phyloP scores from a whole-genome alignment of 2,888 invertebrate genomes.

The Andrena marginata region DNA sequence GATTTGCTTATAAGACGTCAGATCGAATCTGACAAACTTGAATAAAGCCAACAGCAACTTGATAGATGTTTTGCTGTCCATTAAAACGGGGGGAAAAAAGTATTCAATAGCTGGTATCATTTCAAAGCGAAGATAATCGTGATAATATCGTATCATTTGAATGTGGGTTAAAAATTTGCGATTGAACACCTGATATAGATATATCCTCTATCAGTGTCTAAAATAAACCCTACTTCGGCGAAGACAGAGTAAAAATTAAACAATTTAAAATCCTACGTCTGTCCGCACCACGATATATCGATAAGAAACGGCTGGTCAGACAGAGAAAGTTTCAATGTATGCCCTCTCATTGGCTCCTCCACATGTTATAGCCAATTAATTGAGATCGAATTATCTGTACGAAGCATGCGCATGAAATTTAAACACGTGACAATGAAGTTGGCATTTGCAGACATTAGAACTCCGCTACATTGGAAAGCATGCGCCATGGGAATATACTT shows the following conservation, averaged over 20 bases:
- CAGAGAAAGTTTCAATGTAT: constrained; percentile 47
- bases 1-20: not conserved
- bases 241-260: constrained; percentile 12
- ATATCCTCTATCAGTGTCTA: constrained; percentile 1
- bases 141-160: not conserved
- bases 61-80: not conserved
- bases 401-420: not conserved
- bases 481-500: constrained; percentile 65
- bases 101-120: not conserved
- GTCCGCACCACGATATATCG: not conserved
- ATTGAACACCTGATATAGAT: not conserved
- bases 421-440: constrained; percentile 19
- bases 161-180: not conserved
- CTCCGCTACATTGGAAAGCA: constrained; percentile 75
- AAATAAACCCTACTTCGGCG: constrained; percentile 16
- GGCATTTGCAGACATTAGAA: constrained; percentile 80
- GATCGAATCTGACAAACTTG: not conserved
- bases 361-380: constrained; percentile 73
- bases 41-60: not conserved
- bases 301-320: constrained; percentile 9
- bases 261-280: constrained; percentile 1
- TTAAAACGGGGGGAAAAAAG: not conserved
- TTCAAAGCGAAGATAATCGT: not conserved
- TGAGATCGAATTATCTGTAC: constrained; percentile 1
- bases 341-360: constrained; percentile 78